Base-by-base conservation (phyloP, 2,113 vertebrate species). In the Hippocampus guttulatus region DNA sequence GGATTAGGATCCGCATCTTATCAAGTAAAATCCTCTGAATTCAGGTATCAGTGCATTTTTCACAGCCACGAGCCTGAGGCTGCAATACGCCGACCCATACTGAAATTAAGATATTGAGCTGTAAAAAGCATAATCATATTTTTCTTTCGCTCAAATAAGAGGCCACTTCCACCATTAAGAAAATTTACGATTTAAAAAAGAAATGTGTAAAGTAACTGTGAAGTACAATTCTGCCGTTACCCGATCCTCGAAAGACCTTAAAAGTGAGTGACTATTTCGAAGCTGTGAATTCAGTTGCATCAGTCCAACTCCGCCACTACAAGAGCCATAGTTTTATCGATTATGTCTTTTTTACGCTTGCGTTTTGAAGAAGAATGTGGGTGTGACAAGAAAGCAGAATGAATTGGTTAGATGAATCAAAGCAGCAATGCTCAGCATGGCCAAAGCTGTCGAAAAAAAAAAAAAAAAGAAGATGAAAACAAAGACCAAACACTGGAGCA, bases 361-460 rank as follows among this genome's bases (percentile, higher is more conserved):
- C 58, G 61, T 69, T 67, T 33, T 62, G 33, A 70, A 78, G 66
- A 69, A 78, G 67, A 69, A 70, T 75, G 77, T 64, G 75, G 73
- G 65, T 70, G 85, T 55, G 70, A 73, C 82, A 87, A 82, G 80
- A 87, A 87, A 84, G 70, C 70, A 77, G 84, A 85, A 63, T 64
- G 41, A 86, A 71, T 61, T 61, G 2, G 55, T 10, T 68, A 75
- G 74, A 43, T 33, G 40, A 71, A 58, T 27, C 20, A 33, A 58
- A 79, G 69, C 70, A 33, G 55, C 52, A 40, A 51, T 15, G 33
- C 6, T 73, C 73, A 23, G 79, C 79, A 52, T 1, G 63, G 66
- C 67, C 75, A 83, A 75, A 71, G 77, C n/a, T 67, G 41, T 73
- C 80, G 72, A 30, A 30, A 30, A 75, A 81, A 60, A 5, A 61